Evolutionary conservation across 2,888 invertebrate species (phyloP).

Genomic region (Lapara coniferarum): DNA sequence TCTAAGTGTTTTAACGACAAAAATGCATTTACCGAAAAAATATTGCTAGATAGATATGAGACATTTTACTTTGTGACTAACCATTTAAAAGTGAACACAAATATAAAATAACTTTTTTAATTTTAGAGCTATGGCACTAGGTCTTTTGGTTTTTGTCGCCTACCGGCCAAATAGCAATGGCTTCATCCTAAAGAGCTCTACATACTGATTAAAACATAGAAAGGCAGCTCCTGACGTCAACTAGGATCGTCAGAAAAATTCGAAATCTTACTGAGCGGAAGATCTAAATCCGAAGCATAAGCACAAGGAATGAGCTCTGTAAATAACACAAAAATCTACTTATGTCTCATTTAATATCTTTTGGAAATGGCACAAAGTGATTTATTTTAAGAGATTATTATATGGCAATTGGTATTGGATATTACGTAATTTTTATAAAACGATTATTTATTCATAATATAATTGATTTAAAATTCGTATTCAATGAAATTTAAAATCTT

Average conservation of each 20-base stretch:
- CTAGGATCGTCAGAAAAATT: neutral
- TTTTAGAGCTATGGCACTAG: too few species aligned
- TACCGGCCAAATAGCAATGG: neutral
- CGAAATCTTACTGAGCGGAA: neutral
- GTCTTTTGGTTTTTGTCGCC: too few species aligned
- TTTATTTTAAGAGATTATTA: constrained; percentile 20
- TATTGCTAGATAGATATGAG: too few species aligned
- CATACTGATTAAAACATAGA: neutral
- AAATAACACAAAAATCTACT: neutral
- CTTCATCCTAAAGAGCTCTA: too few species aligned
- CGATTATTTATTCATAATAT: neutral
- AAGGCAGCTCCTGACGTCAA: neutral
- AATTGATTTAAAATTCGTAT: neutral
- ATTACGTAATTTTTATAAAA: constrained; percentile 1
- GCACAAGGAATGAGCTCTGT: neutral
- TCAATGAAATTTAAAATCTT: neutral
- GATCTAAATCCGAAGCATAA: neutral
- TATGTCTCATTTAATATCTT: neutral
- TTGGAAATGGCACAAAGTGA: constrained; percentile 1
- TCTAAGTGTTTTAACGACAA: neutral
- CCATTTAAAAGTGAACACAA: too few species aligned
- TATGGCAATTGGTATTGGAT: neutral
- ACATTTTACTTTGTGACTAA: too few species aligned
- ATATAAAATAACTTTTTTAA: too few species aligned
- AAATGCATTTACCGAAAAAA: neutral